Base-by-base conservation (phyloP, 2,113 vertebrate species). In the Pelmatolapia mariae region DNA sequence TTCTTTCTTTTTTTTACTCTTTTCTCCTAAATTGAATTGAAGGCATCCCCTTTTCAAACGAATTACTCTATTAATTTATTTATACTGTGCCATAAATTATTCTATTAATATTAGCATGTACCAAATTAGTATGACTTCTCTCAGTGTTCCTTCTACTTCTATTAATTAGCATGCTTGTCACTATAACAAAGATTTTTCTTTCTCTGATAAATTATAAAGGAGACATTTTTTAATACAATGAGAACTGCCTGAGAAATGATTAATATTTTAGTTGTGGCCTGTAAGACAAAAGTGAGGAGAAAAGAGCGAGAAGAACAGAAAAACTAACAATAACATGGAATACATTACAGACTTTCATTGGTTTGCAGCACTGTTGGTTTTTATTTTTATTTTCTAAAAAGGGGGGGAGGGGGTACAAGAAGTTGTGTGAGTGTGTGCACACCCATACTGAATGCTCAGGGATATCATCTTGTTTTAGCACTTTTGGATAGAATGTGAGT, bases 81-180 rank as follows among this genome's bases (percentile, higher is more conserved):
- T 96, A 97, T 96, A 96, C 95, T 93, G 89, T 15, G 59, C 89
- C 94, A 96, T 97, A 95, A 96, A 97, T 97, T 96, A 97, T 97
- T 97, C 96, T 96, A 96, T 97, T 97, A 97, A 96, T 96, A 96
- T 96, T 96, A 96, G 96, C 95, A 95, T 90, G 95, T 93, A 96
- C 94, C 95, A 96, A 95, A 96, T 97, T 95, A 96, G 94, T 93
- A 95, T 92, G 91, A 94, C 91, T 95, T 94, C 94, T 94, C 94
- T 93, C 92, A 89, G 82, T 94, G 91, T 95, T 94, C 93, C 84
- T 94, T 95, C 93, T 90, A 92, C 93, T 95, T 95, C 95, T 94
- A 95, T 95, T 96, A 96, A 97, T 97, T 96, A 96, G 96, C 93
- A 94, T 94, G 94, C 94, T 89, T 95, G 96, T 96, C 95, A 96